Conservation (phyloP, 37 sponge, comb jelly and placozoan species). For the Diacarnus erythraeanus region DNA sequence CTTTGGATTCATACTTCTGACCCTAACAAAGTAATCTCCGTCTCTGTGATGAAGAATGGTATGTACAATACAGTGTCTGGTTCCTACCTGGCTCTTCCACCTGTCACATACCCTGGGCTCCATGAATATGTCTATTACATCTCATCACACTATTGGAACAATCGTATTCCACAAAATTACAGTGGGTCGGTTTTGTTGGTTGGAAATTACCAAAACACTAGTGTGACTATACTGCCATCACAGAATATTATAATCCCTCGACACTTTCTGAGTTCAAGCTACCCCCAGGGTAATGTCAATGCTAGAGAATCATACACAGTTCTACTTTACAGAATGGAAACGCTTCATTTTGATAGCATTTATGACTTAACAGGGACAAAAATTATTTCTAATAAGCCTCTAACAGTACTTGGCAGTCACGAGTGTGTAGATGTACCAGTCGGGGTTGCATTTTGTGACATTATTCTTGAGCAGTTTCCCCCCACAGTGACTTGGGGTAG, state of each 20-base stretch:
- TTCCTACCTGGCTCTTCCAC: constrained; percentile 38
- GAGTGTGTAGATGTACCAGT: constrained; percentile 42
- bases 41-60: constrained; percentile 2
- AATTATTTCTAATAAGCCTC: constrained; percentile 24
- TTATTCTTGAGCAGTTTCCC: constrained; percentile 48
- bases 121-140: constrained; percentile 43
- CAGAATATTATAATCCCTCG: constrained; percentile 27
- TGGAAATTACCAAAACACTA: constrained; percentile 4
- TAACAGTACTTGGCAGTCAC: constrained; percentile 34
- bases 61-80: not conserved
- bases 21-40: not conserved
- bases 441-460: constrained; percentile 20
- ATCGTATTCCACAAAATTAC: not conserved
- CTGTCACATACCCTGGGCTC: not conserved
- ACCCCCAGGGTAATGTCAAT: not conserved
- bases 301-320: constrained; percentile 17
- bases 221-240: constrained; percentile 29
- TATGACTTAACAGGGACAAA: constrained; percentile 38
- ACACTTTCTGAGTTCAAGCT: not conserved
- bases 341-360: constrained; percentile 18
- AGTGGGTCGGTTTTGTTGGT: constrained; percentile 29
- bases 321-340: constrained; percentile 13
- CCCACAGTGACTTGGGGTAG: constrained; percentile 53
- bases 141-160: constrained; percentile 15
- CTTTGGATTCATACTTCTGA: not conserved